Percentiles rank a stretch among this genome's conserved stretches.
These are phyloP conservation scores for Spongilla lacustris DNA, from an alignment of 37 sponge, comb jelly and placozoan genomes.

Conservation along the genomic window DNA sequence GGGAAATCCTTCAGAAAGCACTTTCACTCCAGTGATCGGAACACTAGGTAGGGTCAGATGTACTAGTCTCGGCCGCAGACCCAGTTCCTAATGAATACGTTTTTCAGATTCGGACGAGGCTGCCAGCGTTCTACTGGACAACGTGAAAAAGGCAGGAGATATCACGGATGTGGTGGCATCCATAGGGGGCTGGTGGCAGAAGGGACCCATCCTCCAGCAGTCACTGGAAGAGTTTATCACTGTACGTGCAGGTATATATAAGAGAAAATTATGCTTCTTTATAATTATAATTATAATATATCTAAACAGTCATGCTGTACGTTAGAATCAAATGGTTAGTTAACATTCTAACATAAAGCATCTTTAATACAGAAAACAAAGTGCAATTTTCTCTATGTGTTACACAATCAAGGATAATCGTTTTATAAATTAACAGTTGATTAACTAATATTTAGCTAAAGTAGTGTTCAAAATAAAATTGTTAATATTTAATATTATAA, in stretches of 20 bases:
- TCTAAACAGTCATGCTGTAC: no score
- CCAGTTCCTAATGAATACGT: not conserved
- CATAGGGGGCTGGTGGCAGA: not conserved
- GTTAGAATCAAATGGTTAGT: no score
- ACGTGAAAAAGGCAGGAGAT: conserved; percentile 1
- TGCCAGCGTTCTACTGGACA: not conserved
- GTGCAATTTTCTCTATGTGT: no score
- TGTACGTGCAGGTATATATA: no score
- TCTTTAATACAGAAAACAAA: no score
- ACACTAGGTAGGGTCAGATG: not conserved
- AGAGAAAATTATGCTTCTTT: no score
- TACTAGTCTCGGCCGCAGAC: not conserved
- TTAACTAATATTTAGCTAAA: no score
- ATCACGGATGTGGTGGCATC: conserved; percentile 29
- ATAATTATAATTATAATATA: no score
- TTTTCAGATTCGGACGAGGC: conserved; percentile 14
- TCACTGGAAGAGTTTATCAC: conserved; percentile 8
- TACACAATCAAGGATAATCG: not conserved
- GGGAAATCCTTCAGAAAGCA: conserved; percentile 8
- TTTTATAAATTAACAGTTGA: no score
- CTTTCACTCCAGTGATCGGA: not conserved
- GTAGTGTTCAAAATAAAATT: no score
- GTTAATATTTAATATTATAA: no score
- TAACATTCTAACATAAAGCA: no score
- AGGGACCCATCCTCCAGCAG: conserved; percentile 9